A percentile compares a stretch with the other conserved stretches of the same genome.
Evolutionary conservation across 2,797 vertebrate species (phyloP).

Genomic region (Lepidocolaptes lacrymiger): DNA sequence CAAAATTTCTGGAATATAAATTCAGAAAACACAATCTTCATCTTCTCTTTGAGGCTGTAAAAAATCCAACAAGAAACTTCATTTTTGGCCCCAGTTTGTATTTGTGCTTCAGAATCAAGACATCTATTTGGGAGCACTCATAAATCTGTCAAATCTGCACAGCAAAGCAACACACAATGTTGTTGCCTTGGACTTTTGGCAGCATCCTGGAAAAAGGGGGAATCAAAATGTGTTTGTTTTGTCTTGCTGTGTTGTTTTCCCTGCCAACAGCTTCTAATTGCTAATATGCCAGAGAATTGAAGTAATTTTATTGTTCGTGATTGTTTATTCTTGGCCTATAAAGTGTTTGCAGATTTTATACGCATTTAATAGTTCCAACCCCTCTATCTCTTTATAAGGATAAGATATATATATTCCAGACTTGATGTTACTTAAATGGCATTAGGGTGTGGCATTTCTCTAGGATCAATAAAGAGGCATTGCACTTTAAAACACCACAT

Average conservation of each 20-base stretch:
- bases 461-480: neutral
- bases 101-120: conserved; percentile 47
- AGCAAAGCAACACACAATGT: neutral
- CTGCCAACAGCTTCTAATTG: conserved; percentile 29
- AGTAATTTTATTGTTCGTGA: conserved; percentile 33
- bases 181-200: conserved; percentile 69
- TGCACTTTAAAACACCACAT: neutral
- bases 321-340: neutral
- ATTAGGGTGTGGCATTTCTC: neutral
- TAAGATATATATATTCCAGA: neutral
- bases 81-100: neutral
- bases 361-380: neutral
- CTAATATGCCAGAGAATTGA: conserved; percentile 48
- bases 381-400: neutral
- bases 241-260: conserved; percentile 38
- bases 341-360: neutral
- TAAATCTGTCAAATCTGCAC: conserved; percentile 61
- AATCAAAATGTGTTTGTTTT: conserved; percentile 52
- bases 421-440: neutral
- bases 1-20: neutral
- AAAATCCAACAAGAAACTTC: neutral
- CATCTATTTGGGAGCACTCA: conserved; percentile 25
- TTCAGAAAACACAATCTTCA: neutral
- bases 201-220: neutral
- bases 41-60: neutral